Percentiles rank a stretch among this genome's conserved stretches.
phyloP scores from a whole-genome alignment of 2,888 invertebrate species.

The Troides oblongomaculatus region DNA sequence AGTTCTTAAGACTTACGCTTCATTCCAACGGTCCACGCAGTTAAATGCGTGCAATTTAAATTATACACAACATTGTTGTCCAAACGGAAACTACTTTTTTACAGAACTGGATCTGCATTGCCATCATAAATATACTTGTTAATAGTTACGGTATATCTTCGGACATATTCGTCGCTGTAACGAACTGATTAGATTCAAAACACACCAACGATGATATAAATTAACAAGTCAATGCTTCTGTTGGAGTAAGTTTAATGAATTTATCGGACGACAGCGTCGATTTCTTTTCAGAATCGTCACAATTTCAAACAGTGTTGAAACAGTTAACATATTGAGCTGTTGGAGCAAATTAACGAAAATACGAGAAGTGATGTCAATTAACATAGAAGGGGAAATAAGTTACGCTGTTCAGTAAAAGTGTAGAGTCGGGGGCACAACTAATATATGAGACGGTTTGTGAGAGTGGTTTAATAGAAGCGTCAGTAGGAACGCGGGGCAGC shows the following conservation, averaged over 20 bases:
- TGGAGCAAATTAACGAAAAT: constrained; percentile 51
- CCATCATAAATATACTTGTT: constrained; percentile 44
- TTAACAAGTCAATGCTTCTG: constrained; percentile 33
- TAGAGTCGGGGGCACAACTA: constrained; percentile 55
- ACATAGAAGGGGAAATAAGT: constrained; percentile 51
- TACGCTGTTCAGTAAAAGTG: constrained; percentile 50
- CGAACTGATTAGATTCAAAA: constrained; percentile 40
- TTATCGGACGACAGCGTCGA: not conserved
- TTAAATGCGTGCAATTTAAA: no score
- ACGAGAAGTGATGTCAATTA: constrained; percentile 67
- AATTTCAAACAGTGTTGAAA: not conserved
- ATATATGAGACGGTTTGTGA: constrained; percentile 68
- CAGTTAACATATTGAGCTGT: not conserved
- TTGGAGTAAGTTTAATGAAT: constrained; percentile 5
- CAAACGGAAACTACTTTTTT: constrained; percentile 29
- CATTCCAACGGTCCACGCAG: no score
- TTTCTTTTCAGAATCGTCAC: not conserved
- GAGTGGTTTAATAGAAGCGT: constrained; percentile 66
- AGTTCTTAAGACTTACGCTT: constrained; percentile 37
- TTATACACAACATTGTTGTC: constrained; percentile 13
- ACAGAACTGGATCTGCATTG: constrained; percentile 41
- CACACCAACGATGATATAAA: constrained; percentile 40
- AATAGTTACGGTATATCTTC: constrained; percentile 43
- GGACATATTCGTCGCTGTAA: constrained; percentile 36
- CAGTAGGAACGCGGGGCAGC: constrained; percentile 64